Evolutionary conservation across 2,113 vertebrate species (phyloP), one percentile per base, ranked within the genome.

Genomic region (Cavia porcellus): DNA sequence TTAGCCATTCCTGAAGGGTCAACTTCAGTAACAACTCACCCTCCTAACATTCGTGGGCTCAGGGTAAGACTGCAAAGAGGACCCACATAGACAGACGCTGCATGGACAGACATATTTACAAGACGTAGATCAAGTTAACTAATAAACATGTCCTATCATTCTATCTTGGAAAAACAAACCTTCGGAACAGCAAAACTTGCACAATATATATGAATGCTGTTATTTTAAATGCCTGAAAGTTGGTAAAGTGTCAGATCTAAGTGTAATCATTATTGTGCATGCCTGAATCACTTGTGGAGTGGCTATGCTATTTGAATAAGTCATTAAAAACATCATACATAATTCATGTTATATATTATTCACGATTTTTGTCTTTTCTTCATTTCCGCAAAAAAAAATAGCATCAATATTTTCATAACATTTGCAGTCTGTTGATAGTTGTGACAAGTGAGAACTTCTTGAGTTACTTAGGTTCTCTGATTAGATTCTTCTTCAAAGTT

Each of bases 191-290:
- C 32, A 57, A 10, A 74, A 47, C 30, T 32, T 6, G 47, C 75
- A 12, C 19, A 55, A 19, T 12, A 30, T 24, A 3, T 5, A 14
- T 25, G 17, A 24, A 52, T 70, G 59, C 28, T 38, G 38, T n/a
- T 24, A 11, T 62, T 61, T 85, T 7, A 64, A 88, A 28, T 7
- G 42, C 62, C 57, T 47, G 35, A 47, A 66, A 52, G 30, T 6
- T 61, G 61, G 30, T 57, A 0, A 70, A 82, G 22, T 45, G 24
- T 45, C 28, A 28, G 59, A 8, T 25, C 59, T 28, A 66, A 25
- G 14, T 74, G 7, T 75, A 55, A 15, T n/a, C 8, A 20, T 17
- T 3, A 13, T 0, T 4, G 15, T 14, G 1, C 15, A 19, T 20
- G 13, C 24, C 84, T 20, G 50, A 50, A 5, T 32, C 19, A 28